phyloP scores from a whole-genome alignment of 2,888 invertebrate species.

The Pemphredon lugubris region DNA sequence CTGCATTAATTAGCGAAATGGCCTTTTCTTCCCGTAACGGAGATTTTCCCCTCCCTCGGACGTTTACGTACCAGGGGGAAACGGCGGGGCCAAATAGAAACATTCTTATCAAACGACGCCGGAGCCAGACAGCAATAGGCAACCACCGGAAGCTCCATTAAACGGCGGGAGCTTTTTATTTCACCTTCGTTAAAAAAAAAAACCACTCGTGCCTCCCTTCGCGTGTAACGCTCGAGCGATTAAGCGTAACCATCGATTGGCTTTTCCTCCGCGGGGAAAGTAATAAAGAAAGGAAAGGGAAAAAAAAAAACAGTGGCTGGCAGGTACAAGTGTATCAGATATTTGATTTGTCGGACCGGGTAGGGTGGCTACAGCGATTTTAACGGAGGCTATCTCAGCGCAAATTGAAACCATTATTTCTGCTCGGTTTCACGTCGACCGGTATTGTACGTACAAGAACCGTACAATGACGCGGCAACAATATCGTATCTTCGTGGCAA shows the following conservation, averaged over 20 bases:
- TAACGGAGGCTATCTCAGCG: neutral
- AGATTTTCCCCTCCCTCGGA: slow-evolving; percentile 6
- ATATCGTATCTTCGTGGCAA: slow-evolving; percentile 30
- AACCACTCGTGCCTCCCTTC: no score
- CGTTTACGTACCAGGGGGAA: slow-evolving; percentile 23
- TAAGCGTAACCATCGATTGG: no score
- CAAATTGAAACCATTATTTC: slow-evolving; percentile 23
- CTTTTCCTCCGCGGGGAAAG: no score
- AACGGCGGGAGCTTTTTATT: no score
- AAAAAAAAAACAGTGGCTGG: neutral
- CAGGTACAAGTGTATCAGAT: neutral
- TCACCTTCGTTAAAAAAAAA: neutral
- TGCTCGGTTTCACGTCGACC: neutral
- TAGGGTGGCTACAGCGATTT: neutral
- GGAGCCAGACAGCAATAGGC: slow-evolving; percentile 11
- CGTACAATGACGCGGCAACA: slow-evolving; percentile 4
- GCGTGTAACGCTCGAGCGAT: no score
- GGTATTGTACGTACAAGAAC: no score
- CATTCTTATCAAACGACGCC: slow-evolving; percentile 20
- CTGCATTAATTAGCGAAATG: slow-evolving; percentile 53
- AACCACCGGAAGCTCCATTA: slow-evolving; percentile 26
- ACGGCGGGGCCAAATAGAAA: slow-evolving; percentile 24
- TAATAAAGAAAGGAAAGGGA: no score
- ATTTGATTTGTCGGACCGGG: neutral
- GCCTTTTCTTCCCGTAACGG: slow-evolving; percentile 10